Conservation (phyloP, 2,888 invertebrate genomes). For the Melinaea marsaeus region DNA sequence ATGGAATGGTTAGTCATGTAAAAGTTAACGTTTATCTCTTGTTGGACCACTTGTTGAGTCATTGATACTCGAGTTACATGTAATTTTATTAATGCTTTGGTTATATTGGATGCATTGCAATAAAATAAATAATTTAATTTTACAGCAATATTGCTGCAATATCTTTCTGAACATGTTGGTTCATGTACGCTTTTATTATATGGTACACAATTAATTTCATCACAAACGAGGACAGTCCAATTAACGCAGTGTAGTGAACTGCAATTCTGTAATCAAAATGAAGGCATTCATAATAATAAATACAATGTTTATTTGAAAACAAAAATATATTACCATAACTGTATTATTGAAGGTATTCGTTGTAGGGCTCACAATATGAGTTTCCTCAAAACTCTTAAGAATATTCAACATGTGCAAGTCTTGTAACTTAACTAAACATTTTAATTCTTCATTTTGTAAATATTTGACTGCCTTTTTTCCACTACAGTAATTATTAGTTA, state of each 20-base stretch:
- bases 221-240: conserved; percentile 56
- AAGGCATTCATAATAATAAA: background rate
- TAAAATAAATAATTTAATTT: conserved; percentile 59
- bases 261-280: conserved; percentile 57
- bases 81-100: conserved; percentile 55
- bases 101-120: conserved; percentile 52
- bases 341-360: conserved; percentile 47
- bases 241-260: conserved; percentile 57
- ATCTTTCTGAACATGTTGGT: conserved; percentile 50
- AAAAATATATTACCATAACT: conserved; percentile 45
- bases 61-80: conserved; percentile 45
- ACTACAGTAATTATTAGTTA: conserved; percentile 57
- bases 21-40: conserved; percentile 57
- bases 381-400: conserved; percentile 45
- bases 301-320: background rate
- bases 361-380: conserved; percentile 52
- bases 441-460: conserved; percentile 49
- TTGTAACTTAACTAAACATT: conserved; percentile 54
- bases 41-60: conserved; percentile 43
- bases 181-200: conserved; percentile 55
- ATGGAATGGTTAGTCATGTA: conserved; percentile 49
- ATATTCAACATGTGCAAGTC: conserved; percentile 64
- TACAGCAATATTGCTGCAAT: conserved; percentile 55
- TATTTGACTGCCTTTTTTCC: conserved; percentile 52
- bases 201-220: conserved; percentile 43